phyloP scores from a whole-genome alignment of 2,113 vertebrate genomes.

The Calyptomena viridis region DNA sequence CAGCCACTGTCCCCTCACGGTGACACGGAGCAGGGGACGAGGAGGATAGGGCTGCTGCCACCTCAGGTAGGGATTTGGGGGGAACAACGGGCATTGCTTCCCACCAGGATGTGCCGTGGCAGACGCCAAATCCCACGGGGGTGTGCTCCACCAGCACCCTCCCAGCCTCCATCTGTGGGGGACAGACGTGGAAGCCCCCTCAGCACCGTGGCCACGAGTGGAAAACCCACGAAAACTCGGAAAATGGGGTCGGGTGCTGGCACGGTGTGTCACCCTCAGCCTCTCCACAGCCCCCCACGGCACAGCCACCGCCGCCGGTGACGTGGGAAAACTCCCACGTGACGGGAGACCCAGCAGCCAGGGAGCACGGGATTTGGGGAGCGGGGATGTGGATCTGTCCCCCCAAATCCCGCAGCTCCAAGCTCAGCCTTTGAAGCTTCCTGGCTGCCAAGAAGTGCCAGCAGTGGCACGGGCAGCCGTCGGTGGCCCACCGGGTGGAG shows the following conservation, averaged over 20 bases:
- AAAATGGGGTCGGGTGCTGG: not conserved
- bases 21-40: not conserved
- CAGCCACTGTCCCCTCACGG: not conserved
- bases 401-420: not conserved
- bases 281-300: not conserved
- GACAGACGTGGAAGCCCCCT: rapidly evolving
- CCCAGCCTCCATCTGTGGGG: not conserved
- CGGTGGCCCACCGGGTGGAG: not conserved
- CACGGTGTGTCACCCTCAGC: not conserved
- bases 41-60: not conserved
- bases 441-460: not conserved
- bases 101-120: not conserved
- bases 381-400: rapidly evolving
- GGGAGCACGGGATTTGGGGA: not conserved
- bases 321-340: not conserved
- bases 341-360: not conserved
- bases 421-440: not conserved
- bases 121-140: not conserved
- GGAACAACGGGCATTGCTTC: not conserved
- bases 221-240: not conserved
- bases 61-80: not conserved
- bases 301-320: not conserved
- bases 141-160: not conserved
- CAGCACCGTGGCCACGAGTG: rapidly evolving
- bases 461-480: rapidly evolving